These are phyloP conservation scores for Toxostoma redivivum DNA, from an alignment of 2,113 vertebrate species.

Conservation along the genomic window DNA sequence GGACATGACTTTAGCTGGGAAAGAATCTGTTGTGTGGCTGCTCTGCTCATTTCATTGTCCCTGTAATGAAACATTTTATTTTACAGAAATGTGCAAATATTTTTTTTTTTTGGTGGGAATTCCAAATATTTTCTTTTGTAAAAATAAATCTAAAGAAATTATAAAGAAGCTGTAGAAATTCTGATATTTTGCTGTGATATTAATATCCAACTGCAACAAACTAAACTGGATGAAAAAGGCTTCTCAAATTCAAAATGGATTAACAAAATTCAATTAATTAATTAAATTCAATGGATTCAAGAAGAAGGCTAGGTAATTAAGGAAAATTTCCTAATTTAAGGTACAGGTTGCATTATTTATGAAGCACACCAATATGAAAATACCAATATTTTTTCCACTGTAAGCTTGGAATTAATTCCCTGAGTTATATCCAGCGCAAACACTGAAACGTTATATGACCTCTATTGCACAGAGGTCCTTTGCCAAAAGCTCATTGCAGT, in stretches of 20 bases:
- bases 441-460: not conserved
- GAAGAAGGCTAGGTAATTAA: not conserved
- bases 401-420: not conserved
- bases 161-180: not conserved
- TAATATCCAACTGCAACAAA: not conserved
- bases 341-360: not conserved
- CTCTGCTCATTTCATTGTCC: not conserved
- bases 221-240: not conserved
- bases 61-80: not conserved
- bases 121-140: not conserved
- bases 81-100: not conserved
- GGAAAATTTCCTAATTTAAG: not conserved
- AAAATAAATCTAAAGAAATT: not conserved
- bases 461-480: not conserved
- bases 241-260: not conserved
- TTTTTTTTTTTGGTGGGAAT: not conserved
- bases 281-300: not conserved
- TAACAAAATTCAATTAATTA: not conserved
- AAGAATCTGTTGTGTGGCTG: not conserved
- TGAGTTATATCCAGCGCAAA: not conserved
- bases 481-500: slow-evolving; percentile 10
- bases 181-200: not conserved
- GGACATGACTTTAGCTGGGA: not conserved
- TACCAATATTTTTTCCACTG: not conserved
- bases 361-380: not conserved